Evolutionary conservation across 2,113 vertebrate genomes (phyloP).

Genomic region (Columba janthina): DNA sequence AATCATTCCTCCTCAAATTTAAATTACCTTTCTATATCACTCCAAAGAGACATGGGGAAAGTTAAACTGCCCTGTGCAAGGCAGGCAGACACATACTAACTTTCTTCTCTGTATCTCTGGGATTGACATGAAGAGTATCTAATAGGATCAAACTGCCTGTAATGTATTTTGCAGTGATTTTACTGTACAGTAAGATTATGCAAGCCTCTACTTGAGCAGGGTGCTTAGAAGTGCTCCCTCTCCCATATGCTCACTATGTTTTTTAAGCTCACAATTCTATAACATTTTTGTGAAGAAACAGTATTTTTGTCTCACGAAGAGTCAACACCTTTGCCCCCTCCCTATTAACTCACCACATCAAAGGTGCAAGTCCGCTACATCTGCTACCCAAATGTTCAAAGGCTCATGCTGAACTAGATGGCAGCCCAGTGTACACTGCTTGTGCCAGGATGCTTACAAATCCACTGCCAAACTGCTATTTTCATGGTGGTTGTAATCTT

Average conservation of each 20-base stretch:
- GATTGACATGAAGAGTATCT: not conserved
- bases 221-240: not conserved
- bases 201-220: not conserved
- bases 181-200: too few species aligned
- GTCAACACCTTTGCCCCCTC: not conserved
- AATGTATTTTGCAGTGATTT: not conserved
- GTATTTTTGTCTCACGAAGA: not conserved
- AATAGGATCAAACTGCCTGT: too few species aligned
- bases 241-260: not conserved
- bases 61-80: not conserved
- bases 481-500: accelerated
- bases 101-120: not conserved
- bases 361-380: not conserved
- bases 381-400: too few species aligned
- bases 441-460: not conserved
- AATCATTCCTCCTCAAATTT: not conserved
- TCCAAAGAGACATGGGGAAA: not conserved
- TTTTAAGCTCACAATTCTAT: not conserved
- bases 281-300: not conserved
- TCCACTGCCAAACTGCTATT: too few species aligned
- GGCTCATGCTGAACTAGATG: accelerated
- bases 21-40: not conserved
- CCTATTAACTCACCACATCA: not conserved
- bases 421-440: accelerated
- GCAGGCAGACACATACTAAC: not conserved